Percentiles rank a stretch among this genome's conserved stretches.
phyloP scores from a whole-genome alignment of 1,140 invertebrate genomes.

The Camponotus vicinus region DNA sequence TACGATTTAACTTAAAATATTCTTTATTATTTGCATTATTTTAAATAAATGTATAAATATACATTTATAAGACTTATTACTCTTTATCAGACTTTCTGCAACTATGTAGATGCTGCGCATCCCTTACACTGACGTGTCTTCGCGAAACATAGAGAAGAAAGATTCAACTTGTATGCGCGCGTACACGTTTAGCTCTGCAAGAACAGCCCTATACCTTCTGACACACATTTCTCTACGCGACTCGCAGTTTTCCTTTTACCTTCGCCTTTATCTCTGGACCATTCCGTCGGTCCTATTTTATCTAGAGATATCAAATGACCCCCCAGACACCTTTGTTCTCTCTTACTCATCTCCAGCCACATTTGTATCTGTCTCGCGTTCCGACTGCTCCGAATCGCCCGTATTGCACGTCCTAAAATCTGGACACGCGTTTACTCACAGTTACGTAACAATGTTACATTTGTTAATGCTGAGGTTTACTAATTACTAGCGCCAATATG shows the following conservation, averaged over 20 bases:
- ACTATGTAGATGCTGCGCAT: not conserved
- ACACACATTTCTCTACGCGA: constrained; percentile 58
- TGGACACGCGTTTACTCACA: constrained; percentile 16
- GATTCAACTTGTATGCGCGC: constrained; percentile 23
- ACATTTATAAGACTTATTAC: not conserved
- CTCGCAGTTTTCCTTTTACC: constrained; percentile 53
- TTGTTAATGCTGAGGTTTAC: constrained; percentile 48
- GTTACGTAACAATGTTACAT: constrained; percentile 47
- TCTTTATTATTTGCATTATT: not conserved
- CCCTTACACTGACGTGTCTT: not conserved
- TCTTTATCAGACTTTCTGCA: not conserved
- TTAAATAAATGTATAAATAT: not conserved
- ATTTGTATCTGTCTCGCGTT: constrained; percentile 81
- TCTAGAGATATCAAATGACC: constrained; percentile 81
- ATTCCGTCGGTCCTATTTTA: constrained; percentile 67
- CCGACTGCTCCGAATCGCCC: constrained; percentile 64
- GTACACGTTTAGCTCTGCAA: constrained; percentile 34
- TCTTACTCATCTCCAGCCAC: constrained; percentile 76
- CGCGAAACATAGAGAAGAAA: not conserved
- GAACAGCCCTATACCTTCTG: constrained; percentile 44
- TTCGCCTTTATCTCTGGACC: constrained; percentile 60
- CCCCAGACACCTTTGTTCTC: constrained; percentile 78
- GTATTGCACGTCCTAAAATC: constrained; percentile 59
- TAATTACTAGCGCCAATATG: constrained; percentile 1
- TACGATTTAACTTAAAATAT: constrained; percentile 1